Conservation (phyloP, 2,797 vertebrate genomes). For the Cynodonichthys magdalenae region DNA sequence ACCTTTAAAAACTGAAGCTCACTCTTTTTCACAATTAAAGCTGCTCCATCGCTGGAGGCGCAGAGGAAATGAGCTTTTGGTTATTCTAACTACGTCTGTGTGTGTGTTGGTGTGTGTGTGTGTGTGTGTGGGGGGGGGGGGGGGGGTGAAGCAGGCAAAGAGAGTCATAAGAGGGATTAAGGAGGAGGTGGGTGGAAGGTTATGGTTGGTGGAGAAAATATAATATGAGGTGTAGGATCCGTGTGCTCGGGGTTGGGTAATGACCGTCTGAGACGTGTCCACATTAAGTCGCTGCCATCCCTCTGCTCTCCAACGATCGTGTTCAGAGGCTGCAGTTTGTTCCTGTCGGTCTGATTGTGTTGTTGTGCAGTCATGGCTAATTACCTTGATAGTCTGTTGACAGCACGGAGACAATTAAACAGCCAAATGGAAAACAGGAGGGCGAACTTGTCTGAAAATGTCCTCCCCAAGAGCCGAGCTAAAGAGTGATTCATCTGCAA, state of each 20-base stretch:
- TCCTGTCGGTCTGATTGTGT: constrained; percentile 71
- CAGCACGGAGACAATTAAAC: constrained; percentile 77
- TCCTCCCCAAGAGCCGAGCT: constrained; percentile 66
- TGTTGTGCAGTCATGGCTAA: constrained; percentile 80
- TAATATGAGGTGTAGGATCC: constrained; percentile 78
- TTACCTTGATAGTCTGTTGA: constrained; percentile 78
- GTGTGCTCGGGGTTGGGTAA: constrained; percentile 74
- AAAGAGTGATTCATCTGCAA: constrained; percentile 71
- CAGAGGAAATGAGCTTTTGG: constrained; percentile 81
- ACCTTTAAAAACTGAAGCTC: constrained; percentile 49
- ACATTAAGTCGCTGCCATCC: constrained; percentile 57
- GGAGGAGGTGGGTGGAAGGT: constrained; percentile 75
- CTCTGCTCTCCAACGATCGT: constrained; percentile 64
- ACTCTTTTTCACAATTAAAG: constrained; percentile 78
- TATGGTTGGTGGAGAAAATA: constrained; percentile 81
- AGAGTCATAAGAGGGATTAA: constrained; percentile 75
- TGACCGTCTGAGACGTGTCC: constrained; percentile 48
- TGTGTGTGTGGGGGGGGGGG: no score
- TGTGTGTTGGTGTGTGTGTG: neutral
- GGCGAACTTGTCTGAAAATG: constrained; percentile 70
- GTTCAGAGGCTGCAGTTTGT: constrained; percentile 67
- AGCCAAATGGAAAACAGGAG: constrained; percentile 75
- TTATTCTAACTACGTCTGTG: constrained; percentile 58
- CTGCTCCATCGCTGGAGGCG: constrained; percentile 76
- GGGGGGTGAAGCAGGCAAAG: constrained; percentile 21